phyloP scores from a whole-genome alignment of 2,797 vertebrate genomes.

The Hybognathus amarus region DNA sequence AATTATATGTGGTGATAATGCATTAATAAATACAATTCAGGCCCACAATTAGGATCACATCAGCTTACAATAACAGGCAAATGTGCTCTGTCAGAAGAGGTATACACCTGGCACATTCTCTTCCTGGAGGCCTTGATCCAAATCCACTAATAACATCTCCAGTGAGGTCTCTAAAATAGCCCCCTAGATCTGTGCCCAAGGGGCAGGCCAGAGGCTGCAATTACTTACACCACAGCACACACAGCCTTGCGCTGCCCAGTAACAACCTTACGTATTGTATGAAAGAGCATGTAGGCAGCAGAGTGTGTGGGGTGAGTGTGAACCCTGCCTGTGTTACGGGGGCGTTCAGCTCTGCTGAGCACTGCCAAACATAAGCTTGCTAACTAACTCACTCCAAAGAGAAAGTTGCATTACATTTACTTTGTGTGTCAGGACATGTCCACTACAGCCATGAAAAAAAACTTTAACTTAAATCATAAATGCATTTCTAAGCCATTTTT shows the following conservation, averaged over 20 bases:
- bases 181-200: conserved; percentile 27
- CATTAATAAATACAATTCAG: neutral
- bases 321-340: conserved; percentile 44
- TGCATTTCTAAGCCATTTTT: neutral
- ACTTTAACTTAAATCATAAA: conserved; percentile 48
- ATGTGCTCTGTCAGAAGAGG: conserved; percentile 16
- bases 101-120: conserved; percentile 36
- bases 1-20: neutral
- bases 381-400: conserved; percentile 38
- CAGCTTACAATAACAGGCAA: conserved; percentile 1
- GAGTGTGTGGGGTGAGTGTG: conserved; percentile 38
- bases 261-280: conserved; percentile 49
- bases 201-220: conserved; percentile 38
- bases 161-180: conserved; percentile 47
- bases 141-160: conserved; percentile 46
- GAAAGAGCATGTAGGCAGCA: conserved; percentile 49
- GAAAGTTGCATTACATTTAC: conserved; percentile 55
- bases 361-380: conserved; percentile 56
- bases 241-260: conserved; percentile 45
- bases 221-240: conserved; percentile 43
- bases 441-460: conserved; percentile 55
- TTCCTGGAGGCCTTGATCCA: conserved; percentile 28
- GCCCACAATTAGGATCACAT: neutral
- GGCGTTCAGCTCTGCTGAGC: conserved; percentile 49
- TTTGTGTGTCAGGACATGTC: conserved; percentile 67